Evolutionary conservation across 2,113 vertebrate species (phyloP).

Genomic region (Euleptes europaea): DNA sequence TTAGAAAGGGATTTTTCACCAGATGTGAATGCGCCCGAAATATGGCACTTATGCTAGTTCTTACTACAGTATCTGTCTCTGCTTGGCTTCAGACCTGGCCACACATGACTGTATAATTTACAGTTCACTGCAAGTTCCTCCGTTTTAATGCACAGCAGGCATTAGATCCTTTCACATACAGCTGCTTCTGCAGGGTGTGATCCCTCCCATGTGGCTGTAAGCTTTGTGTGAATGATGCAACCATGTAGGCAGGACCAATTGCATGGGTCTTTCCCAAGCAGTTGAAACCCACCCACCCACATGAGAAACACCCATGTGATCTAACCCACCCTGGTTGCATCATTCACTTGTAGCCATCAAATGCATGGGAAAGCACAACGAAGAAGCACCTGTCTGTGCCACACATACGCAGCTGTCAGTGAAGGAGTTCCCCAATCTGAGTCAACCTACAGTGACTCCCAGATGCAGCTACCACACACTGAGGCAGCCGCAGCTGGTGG

Average conservation of each 20-base stretch:
- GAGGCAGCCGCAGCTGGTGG: background rate
- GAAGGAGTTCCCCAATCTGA: background rate
- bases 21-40: background rate
- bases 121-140: background rate
- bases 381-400: no score
- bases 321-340: background rate
- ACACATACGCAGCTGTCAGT: background rate
- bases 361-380: background rate
- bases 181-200: background rate
- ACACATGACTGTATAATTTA: background rate
- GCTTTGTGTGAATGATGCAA: background rate
- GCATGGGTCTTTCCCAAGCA: background rate
- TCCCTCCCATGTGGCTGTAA: background rate
- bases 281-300: background rate
- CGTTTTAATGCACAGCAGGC: background rate
- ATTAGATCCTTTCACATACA: background rate
- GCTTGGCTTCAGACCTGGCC: rapidly evolving
- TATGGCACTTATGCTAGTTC: background rate
- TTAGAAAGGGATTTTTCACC: conserved; percentile 22
- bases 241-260: background rate
- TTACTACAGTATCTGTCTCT: background rate
- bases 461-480: background rate
- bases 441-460: background rate
- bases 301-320: no score
- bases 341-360: background rate